Base-by-base conservation (phyloP, 2,888 invertebrate genomes). In the Erebia palarica region DNA sequence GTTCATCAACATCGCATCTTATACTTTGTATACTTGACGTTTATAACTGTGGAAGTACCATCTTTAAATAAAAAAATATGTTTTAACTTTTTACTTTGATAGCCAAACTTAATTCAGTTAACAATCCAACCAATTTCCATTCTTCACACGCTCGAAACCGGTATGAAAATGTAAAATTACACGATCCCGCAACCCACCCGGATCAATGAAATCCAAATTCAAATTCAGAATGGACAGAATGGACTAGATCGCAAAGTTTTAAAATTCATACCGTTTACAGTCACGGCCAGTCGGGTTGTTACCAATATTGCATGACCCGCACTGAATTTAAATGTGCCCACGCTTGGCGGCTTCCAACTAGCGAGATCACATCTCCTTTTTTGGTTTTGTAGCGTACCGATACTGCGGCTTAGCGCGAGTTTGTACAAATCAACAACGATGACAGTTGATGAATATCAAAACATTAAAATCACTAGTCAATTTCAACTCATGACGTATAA, bases 251-350 rank as follows among this genome's bases (percentile, higher is more conserved):
- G 78, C 78, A 75, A 80, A 80, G 80, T 85, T 88, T 88, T 88
- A 87, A 88, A 88, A 89, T 88, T 87, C 87, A 87, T 84, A 84
- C 80, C 81, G 84, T 79, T 81, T 76, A 78, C 82, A 82, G 80
- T 79, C 82, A 80, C 76, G 84, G 82, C 81, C 85, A 82, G 81
- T 80, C 80, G 78, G 82, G 82, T 86, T 85, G 89, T 87, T 85
- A 88, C 88, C 87, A 84, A 88, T 88, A 88, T 86, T 82, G 86
- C 81, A 78, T 76, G 82, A 81, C 80, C 78, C 76, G 85, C 83
- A 80, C 81, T 85, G 88, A 86, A 89, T 88, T 85, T 86, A 85
- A 88, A 88, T 86, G 81, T 81, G 79, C 79, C 82, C 76, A 76
- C 78, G 78, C 74, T 76, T 75, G 66, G 65, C 75, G 73, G 73